These are phyloP conservation scores for Meles meles DNA, from an alignment of 2,113 vertebrate species.

Conservation along the genomic window DNA sequence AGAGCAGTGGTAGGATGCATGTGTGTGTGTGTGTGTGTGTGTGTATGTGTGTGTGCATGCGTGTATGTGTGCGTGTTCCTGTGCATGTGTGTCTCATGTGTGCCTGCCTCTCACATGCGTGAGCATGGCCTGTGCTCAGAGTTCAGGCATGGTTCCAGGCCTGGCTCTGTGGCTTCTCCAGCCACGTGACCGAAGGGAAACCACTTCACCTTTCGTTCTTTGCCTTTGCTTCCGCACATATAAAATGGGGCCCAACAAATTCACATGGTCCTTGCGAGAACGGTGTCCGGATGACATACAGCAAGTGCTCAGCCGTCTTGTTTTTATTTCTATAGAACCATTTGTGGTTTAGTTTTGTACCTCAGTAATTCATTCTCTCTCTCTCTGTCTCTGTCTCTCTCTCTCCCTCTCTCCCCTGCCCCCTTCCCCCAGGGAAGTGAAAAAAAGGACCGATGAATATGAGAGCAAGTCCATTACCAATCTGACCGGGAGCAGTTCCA, in stretches of 20 bases:
- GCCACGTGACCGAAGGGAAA: neutral
- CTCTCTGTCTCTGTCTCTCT: neutral
- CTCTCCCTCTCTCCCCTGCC: neutral
- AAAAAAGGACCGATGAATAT: slow-evolving; percentile 83
- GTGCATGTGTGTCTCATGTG: neutral
- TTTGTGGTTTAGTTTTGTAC: neutral
- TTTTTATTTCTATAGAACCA: neutral
- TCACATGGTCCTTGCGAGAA: neutral
- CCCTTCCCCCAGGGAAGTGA: slow-evolving; percentile 86
- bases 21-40: too few relatives aligned
- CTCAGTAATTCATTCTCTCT: neutral
- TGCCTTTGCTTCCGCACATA: neutral
- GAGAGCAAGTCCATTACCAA: slow-evolving; percentile 84
- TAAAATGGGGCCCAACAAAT: neutral
- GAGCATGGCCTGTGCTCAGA: neutral
- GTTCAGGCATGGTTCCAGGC: neutral
- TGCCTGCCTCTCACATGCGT: too few relatives aligned
- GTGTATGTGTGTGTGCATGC: neutral
- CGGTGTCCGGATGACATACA: neutral
- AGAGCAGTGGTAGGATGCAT: neutral
- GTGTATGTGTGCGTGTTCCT: neutral
- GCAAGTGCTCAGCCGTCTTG: neutral
- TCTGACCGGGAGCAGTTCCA: slow-evolving; percentile 80
- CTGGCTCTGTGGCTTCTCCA: neutral
- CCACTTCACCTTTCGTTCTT: neutral